These are phyloP conservation scores for Mantis religiosa DNA, from an alignment of 2,888 invertebrate species.

Conservation along the genomic window DNA sequence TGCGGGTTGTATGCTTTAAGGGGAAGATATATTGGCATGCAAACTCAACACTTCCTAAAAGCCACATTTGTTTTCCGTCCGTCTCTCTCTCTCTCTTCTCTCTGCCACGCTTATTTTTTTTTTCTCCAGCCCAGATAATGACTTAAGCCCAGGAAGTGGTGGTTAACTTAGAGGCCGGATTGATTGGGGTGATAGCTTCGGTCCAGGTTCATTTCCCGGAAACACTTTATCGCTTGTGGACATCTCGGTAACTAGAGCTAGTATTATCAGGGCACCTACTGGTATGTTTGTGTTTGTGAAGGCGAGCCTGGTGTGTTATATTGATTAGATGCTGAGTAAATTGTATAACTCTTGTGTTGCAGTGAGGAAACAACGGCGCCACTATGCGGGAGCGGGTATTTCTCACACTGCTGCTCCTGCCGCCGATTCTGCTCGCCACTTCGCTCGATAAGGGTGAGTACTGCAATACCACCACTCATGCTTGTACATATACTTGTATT, in stretches of 20 bases:
- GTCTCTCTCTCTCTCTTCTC: no score
- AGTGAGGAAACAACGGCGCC: background rate
- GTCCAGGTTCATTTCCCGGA: background rate
- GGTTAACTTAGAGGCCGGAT: background rate
- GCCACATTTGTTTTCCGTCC: background rate
- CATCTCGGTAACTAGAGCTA: no score
- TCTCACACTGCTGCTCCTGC: slow-evolving; percentile 40
- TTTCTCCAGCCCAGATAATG: background rate
- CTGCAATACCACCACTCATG: background rate
- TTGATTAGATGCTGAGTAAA: background rate
- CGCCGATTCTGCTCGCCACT: slow-evolving; percentile 45
- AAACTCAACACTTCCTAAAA: background rate
- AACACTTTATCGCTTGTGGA: background rate
- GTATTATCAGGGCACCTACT: background rate
- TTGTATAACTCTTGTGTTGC: background rate
- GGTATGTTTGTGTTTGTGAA: background rate
- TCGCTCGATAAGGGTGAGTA: slow-evolving; percentile 45
- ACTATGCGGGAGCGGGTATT: slow-evolving; percentile 10
- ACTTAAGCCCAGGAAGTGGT: background rate
- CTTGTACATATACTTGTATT: no score
- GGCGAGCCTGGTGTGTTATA: background rate
- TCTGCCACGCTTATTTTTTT: no score
- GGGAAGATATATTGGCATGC: background rate
- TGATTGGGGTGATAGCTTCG: background rate
- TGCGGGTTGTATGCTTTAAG: background rate